Evolutionary conservation across 2,113 vertebrate species (phyloP).

Genomic region (Ahaetulla prasina): DNA sequence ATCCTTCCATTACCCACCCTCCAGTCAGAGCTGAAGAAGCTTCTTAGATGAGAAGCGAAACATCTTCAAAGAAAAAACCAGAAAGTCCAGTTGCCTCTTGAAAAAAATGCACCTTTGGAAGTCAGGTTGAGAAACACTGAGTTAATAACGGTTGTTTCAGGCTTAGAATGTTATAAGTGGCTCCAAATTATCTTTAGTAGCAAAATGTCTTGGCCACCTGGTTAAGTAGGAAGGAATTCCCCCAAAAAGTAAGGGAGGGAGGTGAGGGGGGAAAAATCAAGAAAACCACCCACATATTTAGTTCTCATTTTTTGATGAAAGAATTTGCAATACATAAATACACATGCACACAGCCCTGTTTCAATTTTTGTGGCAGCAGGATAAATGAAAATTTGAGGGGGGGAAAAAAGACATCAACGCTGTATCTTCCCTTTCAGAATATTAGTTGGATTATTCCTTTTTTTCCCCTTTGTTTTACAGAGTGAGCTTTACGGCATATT

Average conservation of each 20-base stretch:
- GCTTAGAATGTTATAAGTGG: not conserved
- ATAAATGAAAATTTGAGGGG: not conserved
- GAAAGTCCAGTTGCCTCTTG: too few relatives aligned
- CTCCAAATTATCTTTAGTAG: not conserved
- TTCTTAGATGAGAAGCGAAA: too few relatives aligned
- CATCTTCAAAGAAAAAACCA: too few relatives aligned
- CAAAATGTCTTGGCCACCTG: not conserved
- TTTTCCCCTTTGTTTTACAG: not conserved
- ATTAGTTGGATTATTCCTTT: not conserved
- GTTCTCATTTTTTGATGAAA: not conserved
- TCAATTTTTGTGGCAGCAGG: not conserved
- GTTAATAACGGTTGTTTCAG: not conserved
- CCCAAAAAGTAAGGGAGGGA: not conserved
- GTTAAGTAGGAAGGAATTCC: not conserved
- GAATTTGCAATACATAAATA: not conserved
- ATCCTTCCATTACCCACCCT: too few relatives aligned
- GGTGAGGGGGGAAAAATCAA: not conserved
- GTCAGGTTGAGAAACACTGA: too few relatives aligned
- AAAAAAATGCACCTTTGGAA: too few relatives aligned
- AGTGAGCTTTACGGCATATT: not conserved
- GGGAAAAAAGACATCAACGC: not conserved
- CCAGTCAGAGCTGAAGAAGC: too few relatives aligned
- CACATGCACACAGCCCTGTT: not conserved
- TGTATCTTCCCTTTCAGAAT: not conserved
- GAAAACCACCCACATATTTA: not conserved